Percentiles rank a stretch among this genome's conserved stretches.
phyloP scores from a whole-genome alignment of 2,113 vertebrate species.

The Strix aluco region DNA sequence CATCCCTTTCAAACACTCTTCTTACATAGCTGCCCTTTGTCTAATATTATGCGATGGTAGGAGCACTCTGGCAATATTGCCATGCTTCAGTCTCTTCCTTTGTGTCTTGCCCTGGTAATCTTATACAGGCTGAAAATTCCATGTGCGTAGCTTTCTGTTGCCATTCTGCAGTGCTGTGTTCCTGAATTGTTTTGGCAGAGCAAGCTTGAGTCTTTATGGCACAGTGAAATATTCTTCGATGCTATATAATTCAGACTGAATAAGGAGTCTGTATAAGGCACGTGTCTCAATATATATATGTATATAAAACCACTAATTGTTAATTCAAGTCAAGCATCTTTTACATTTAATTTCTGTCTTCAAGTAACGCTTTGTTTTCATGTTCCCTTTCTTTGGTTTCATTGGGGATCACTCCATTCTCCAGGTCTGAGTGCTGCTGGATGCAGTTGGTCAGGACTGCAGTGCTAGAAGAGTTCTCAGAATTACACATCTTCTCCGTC shows the following conservation, averaged over 20 bases:
- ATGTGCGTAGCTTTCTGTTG: constrained; percentile 34
- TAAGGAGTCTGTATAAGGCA: constrained; percentile 83
- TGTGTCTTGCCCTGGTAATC: not conserved
- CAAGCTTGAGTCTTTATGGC: constrained; percentile 79
- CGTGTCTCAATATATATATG: constrained; percentile 77
- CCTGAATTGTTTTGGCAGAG: constrained; percentile 74
- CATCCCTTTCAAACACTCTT: constrained; percentile 25
- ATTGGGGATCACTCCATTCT: constrained; percentile 79
- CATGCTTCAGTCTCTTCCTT: not conserved
- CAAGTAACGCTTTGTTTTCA: constrained; percentile 77
- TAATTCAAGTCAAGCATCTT: constrained; percentile 49
- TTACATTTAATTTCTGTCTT: constrained; percentile 76
- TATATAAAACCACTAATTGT: constrained; percentile 69
- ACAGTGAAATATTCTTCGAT: constrained; percentile 80
- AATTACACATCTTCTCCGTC: constrained; percentile 81
- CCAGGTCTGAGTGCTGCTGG: constrained; percentile 75
- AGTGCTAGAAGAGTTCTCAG: constrained; percentile 81
- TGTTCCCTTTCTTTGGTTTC: constrained; percentile 84
- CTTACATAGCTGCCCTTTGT: constrained; percentile 56
- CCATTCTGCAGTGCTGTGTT: constrained; percentile 48
- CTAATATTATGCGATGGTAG: not conserved
- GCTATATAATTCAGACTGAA: constrained; percentile 76
- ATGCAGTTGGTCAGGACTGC: constrained; percentile 80
- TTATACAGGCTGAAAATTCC: constrained; percentile 19
- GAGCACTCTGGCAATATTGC: not conserved